Conservation (phyloP, 2,888 invertebrate genomes). For the Dryomyza anilis region DNA sequence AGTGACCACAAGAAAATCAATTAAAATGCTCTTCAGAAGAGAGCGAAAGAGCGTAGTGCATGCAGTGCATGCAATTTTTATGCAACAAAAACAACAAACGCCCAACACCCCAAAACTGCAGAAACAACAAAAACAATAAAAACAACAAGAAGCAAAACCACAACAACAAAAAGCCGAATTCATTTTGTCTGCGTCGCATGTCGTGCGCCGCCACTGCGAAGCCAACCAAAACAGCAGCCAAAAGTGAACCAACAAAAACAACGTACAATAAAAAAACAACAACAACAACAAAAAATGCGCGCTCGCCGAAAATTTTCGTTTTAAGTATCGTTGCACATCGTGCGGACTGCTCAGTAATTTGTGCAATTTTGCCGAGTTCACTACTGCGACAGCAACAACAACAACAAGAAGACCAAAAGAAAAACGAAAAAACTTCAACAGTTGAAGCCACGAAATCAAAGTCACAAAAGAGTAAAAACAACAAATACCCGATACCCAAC, state of each 20-base stretch:
- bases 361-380: constrained; percentile 32
- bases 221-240: background rate
- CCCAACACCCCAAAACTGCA: background rate
- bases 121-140: background rate
- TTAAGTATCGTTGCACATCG: constrained; percentile 28
- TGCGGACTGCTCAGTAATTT: constrained; percentile 31
- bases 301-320: constrained; percentile 19
- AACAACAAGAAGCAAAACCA: too few relatives aligned
- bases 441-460: too few relatives aligned
- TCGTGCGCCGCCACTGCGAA: background rate
- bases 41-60: constrained; percentile 1
- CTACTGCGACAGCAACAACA: constrained; percentile 12
- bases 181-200: too few relatives aligned
- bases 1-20: background rate
- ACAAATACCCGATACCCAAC: too few relatives aligned
- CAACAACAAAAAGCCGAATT: too few relatives aligned
- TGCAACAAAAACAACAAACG: background rate
- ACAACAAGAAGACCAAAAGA: background rate
- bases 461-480: too few relatives aligned
- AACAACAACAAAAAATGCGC: constrained; percentile 10
- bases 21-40: constrained; percentile 8
- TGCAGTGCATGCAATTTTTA: background rate
- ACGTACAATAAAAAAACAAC: constrained; percentile 7
- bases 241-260: constrained; percentile 21
- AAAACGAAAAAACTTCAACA: too few relatives aligned